Percentiles rank a stretch among this genome's conserved stretches.
These are phyloP conservation scores for Ruditapes philippinarum DNA, from an alignment of 1,140 invertebrate species.

Conservation along the genomic window DNA sequence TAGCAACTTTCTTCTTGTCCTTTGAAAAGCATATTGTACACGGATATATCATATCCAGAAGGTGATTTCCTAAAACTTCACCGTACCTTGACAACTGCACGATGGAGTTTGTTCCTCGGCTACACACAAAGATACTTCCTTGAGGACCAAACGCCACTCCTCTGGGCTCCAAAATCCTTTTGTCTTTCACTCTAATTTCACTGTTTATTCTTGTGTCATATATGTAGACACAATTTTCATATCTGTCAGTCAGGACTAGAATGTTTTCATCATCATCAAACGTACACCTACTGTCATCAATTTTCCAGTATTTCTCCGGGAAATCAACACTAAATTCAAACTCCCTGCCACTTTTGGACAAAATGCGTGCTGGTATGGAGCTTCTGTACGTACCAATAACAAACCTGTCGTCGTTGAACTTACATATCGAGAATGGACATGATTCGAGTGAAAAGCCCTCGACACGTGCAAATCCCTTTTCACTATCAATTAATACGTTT, in stretches of 20 bases:
- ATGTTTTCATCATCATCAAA: not conserved
- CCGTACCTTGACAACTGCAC: slow-evolving; percentile 19
- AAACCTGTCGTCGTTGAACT: not conserved
- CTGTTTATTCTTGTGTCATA: not conserved
- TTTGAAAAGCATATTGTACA: slow-evolving; percentile 17
- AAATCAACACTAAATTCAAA: not conserved
- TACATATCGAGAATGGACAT: not conserved
- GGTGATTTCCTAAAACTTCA: not conserved
- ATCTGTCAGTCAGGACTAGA: not conserved
- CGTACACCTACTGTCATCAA: slow-evolving; percentile 17
- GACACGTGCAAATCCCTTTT: not conserved
- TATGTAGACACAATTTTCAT: slow-evolving; percentile 8
- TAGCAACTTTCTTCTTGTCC: not conserved
- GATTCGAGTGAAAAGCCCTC: not conserved
- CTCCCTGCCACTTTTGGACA: not conserved
- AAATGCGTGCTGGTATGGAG: not conserved
- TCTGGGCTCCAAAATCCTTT: not conserved
- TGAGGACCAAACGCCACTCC: not conserved
- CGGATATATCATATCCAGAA: slow-evolving; percentile 3
- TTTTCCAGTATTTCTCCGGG: slow-evolving; percentile 36
- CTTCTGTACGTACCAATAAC: slow-evolving; percentile 8
- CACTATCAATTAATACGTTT: not conserved
- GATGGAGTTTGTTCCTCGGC: not conserved
- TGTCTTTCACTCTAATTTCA: slow-evolving; percentile 5
- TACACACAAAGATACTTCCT: slow-evolving; percentile 17